Evolutionary conservation across 2,113 vertebrate genomes (phyloP), one percentile per base, ranked within the genome.

Genomic region (Leucopsar rothschildi): DNA sequence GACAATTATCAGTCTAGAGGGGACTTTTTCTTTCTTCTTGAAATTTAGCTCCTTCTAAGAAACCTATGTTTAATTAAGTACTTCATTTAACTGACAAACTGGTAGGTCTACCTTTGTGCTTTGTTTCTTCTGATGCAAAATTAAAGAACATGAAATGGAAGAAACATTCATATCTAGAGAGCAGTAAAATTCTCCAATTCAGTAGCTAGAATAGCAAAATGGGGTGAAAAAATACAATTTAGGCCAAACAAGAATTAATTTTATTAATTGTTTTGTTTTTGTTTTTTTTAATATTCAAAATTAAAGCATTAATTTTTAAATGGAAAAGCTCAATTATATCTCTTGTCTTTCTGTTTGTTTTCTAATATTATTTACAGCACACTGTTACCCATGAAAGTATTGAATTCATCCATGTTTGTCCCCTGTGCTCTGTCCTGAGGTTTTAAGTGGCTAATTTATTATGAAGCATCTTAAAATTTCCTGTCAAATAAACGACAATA

Each of bases 51-150:
- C 79, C 93, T 96, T 94, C 76, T 92, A 78, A 95, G 95, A 95
- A 96, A 70, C 70, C 60, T n/a, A 33, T 49, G 69, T 91, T 90
- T 92, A 93, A 82, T 95, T 92, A 96, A 97, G 69, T 59, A 71
- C 86, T 97, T 95, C 84, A 95, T 96, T 97, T 92, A 91, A 88
- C 69, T 97, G 94, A 88, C 93, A 95, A 55, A 82, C 65, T 95
- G 72, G 28, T 49, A 77, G 90, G 55, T 33, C 79, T 90, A 89
- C 91, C 85, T 95, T 88, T 39, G 86, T 93, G 95, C 76, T 95
- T 93, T 94, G 79, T 75, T 96, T 55, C 88, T 95, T 78, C 76
- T 55, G 55, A 90, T 53, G 55, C 53, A 76, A 70, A 94, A 50
- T 77, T 77, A 88, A 91, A 57, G 52, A 89, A 49, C 14, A 57